Evolutionary conservation across 1,140 invertebrate species (phyloP).

Genomic region (Lysiphlebus fabarum): DNA sequence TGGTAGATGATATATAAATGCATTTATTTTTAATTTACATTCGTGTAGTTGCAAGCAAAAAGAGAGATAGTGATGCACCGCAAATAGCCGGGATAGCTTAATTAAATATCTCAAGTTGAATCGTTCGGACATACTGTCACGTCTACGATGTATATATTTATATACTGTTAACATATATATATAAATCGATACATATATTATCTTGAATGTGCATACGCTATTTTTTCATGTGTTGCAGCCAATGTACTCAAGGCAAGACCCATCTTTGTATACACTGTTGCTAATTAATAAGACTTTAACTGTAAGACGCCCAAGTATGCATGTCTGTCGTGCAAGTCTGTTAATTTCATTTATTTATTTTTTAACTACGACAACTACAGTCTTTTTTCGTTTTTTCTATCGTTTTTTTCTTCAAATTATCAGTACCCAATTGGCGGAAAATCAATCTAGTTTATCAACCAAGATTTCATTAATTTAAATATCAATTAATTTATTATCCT

Average conservation of each 20-base stretch:
- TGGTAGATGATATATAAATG: too few species aligned
- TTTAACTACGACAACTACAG: too few species aligned
- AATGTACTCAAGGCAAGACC: slow-evolving; percentile 15
- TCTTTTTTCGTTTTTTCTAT: too few species aligned
- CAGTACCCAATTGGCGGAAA: too few species aligned
- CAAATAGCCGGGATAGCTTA: slow-evolving; percentile 29
- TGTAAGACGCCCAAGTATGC: slow-evolving; percentile 27
- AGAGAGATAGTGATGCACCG: too few species aligned
- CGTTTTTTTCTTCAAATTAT: too few species aligned
- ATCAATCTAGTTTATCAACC: too few species aligned
- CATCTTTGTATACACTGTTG: slow-evolving; percentile 27
- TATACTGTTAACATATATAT: too few species aligned
- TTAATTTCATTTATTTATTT: slow-evolving; percentile 5
- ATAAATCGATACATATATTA: slow-evolving; percentile 13
- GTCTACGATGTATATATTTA: not conserved
- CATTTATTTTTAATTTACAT: too few species aligned
- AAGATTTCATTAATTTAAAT: too few species aligned
- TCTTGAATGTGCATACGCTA: not conserved
- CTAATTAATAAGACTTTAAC: slow-evolving; percentile 35
- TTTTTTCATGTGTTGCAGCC: slow-evolving; percentile 25
- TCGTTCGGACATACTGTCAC: slow-evolving; percentile 14
- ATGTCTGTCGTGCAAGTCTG: slow-evolving; percentile 22
- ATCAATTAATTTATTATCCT: too few species aligned
- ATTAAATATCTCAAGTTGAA: slow-evolving; percentile 31
- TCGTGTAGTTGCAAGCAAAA: too few species aligned